Conservation (phyloP, 2,113 vertebrate species). For the Catagonus wagneri region DNA sequence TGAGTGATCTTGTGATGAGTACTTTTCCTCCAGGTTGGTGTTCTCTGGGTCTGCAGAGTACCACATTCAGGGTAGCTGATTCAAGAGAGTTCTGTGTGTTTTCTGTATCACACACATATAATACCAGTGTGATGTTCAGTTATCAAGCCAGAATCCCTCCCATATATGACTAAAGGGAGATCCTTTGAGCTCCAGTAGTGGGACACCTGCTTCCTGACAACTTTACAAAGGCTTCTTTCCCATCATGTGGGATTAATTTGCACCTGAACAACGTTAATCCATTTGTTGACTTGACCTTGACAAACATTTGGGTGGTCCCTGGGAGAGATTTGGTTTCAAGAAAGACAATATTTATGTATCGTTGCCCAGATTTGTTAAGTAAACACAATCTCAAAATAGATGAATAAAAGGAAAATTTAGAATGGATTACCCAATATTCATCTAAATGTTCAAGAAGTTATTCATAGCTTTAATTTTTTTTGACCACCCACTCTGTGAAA, state of each 20-base stretch:
- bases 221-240: background rate
- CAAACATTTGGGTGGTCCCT: background rate
- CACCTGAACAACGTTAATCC: background rate
- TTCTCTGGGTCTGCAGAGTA: background rate
- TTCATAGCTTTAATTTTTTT: slow-evolving; percentile 14
- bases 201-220: background rate
- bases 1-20: background rate
- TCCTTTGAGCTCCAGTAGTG: background rate
- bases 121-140: background rate
- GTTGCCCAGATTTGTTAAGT: background rate
- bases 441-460: background rate
- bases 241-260: background rate
- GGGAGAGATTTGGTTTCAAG: background rate
- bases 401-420: background rate
- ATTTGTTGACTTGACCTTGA: background rate
- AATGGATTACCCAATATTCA: background rate
- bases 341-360: background rate
- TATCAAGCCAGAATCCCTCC: background rate
- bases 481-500: background rate
- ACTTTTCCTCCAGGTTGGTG: background rate
- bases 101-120: background rate
- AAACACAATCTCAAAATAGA: background rate
- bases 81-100: background rate
- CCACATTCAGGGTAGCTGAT: background rate
- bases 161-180: background rate